phyloP scores from a whole-genome alignment of 1,140 invertebrate genomes.

The Papilio glaucus region DNA sequence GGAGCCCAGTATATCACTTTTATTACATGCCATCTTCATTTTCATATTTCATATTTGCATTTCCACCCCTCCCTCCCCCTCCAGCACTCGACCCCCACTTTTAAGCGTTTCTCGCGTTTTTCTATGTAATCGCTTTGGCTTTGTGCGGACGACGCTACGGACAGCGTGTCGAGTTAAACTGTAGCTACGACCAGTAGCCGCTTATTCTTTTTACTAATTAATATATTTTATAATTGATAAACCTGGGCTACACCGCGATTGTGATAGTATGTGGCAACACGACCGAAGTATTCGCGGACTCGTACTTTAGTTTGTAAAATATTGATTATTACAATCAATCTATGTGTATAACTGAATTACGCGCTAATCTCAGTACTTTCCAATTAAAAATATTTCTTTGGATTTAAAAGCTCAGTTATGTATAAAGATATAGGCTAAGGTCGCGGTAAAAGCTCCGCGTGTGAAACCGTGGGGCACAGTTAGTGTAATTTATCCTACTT shows the following conservation, averaged over 20 bases:
- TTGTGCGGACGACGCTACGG: constrained; percentile 54
- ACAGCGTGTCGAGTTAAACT: constrained; percentile 41
- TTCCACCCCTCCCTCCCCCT: constrained; percentile 56
- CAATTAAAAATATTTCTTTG: too few species aligned
- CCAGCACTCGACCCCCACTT: constrained; percentile 43
- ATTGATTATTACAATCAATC: too few species aligned
- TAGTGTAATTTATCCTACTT: too few species aligned
- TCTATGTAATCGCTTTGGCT: constrained; percentile 69
- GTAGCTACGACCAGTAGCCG: constrained; percentile 28
- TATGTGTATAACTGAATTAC: too few species aligned
- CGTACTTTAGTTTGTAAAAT: too few species aligned
- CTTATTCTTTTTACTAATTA: neutral
- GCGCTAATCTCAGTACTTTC: too few species aligned
- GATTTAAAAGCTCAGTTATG: too few species aligned
- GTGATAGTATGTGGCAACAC: neutral
- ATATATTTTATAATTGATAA: neutral
- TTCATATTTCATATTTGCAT: constrained; percentile 85
- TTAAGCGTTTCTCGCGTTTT: constrained; percentile 72
- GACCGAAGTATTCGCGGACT: too few species aligned
- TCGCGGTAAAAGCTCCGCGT: too few species aligned
- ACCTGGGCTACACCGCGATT: neutral
- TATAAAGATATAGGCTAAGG: too few species aligned
- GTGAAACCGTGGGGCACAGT: too few species aligned
- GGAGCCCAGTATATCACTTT: constrained; percentile 85
- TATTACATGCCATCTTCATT: constrained; percentile 85